Evolutionary conservation across 2,888 invertebrate genomes (phyloP).

Genomic region (Busseola fusca): DNA sequence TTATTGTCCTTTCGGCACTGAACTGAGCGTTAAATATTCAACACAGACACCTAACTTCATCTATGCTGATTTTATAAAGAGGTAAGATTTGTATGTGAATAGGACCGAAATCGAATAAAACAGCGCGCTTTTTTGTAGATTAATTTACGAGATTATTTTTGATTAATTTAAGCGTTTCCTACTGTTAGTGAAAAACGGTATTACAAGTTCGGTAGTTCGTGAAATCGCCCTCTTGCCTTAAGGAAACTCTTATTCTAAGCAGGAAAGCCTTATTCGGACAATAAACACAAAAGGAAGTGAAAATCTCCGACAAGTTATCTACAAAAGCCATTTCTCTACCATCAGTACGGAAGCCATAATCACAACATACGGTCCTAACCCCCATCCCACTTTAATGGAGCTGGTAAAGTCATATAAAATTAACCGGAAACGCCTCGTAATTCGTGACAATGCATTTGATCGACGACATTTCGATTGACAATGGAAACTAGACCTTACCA

Average conservation of each 20-base stretch:
- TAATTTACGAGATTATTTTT: too few species aligned
- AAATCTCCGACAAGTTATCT: conserved; percentile 18
- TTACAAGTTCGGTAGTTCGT: not conserved
- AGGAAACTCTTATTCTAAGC: not conserved
- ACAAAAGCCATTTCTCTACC: conserved; percentile 20
- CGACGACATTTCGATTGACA: conserved; percentile 55
- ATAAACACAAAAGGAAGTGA: conserved; percentile 26
- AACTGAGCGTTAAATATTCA: too few species aligned
- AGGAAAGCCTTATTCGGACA: not conserved
- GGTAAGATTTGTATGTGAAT: too few species aligned
- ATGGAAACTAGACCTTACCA: conserved; percentile 58
- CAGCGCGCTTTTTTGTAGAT: too few species aligned
- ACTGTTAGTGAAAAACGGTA: not conserved
- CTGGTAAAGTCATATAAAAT: conserved; percentile 40
- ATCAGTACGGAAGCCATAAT: conserved; percentile 32
- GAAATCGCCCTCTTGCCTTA: not conserved
- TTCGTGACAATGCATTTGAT: conserved; percentile 47
- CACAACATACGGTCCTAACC: conserved; percentile 4
- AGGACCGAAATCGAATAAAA: too few species aligned
- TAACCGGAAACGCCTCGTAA: conserved; percentile 45
- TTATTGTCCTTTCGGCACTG: not conserved
- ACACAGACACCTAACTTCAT: too few species aligned
- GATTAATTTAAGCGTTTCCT: not conserved
- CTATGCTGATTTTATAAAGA: too few species aligned
- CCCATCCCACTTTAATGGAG: conserved; percentile 32